phyloP scores from a whole-genome alignment of 2,797 vertebrate species.

The Halcyon leucocephala region DNA sequence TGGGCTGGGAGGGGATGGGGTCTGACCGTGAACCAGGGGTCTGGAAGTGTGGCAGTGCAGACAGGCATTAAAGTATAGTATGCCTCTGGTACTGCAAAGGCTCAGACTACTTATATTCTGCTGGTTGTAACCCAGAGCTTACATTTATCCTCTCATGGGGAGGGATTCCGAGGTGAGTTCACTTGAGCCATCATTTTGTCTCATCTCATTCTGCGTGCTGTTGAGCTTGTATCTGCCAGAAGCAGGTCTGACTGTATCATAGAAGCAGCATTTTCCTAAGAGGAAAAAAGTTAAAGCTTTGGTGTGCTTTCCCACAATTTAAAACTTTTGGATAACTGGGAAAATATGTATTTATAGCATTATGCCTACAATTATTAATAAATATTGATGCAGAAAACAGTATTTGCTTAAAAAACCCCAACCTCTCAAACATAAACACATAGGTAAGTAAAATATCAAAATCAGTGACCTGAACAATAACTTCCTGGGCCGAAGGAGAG shows the following conservation, averaged over 20 bases:
- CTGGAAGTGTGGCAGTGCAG: background rate
- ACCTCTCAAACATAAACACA: background rate
- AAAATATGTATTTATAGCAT: background rate
- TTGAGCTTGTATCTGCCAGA: background rate
- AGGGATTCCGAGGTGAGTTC: background rate
- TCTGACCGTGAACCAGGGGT: background rate
- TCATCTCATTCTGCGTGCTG: background rate
- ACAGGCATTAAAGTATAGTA: background rate
- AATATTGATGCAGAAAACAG: background rate
- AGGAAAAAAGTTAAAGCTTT: background rate
- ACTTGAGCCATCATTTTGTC: rapidly evolving
- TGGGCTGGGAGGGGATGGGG: background rate
- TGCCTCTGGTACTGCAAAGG: background rate
- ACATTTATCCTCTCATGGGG: background rate
- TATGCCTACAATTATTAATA: background rate
- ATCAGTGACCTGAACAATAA: background rate
- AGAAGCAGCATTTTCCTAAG: background rate
- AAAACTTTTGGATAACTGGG: background rate
- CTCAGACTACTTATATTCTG: background rate
- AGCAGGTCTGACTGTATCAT: background rate
- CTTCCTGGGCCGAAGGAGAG: background rate
- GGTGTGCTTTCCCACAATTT: background rate
- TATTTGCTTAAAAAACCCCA: background rate
- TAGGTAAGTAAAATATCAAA: no score
- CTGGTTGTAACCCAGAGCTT: background rate